Evolutionary conservation across 2,888 invertebrate genomes (phyloP).

Genomic region (Tholera decimalis): DNA sequence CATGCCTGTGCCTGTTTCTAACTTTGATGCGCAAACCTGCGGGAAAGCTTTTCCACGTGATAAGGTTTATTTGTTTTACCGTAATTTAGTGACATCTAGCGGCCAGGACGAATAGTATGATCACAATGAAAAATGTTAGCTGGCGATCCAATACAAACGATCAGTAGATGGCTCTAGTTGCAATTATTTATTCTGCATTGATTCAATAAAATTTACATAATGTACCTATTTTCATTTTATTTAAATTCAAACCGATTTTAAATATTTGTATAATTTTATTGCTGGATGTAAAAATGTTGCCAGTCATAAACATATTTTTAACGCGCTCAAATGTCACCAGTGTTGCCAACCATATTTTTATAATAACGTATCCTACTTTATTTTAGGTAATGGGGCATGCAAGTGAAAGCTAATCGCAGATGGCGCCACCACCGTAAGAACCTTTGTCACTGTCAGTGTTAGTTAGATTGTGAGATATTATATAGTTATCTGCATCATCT

Average conservation of each 20-base stretch:
- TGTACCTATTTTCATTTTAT: too few species aligned
- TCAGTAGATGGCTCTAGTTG: constrained; percentile 36
- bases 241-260: too few species aligned
- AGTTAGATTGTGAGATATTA: too few species aligned
- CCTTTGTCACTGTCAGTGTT: too few species aligned
- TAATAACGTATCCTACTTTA: too few species aligned
- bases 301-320: not conserved
- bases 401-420: too few species aligned
- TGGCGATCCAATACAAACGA: not conserved
- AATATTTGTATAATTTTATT: not conserved
- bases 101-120: constrained; percentile 46
- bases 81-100: constrained; percentile 72
- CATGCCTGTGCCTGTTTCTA: constrained; percentile 71
- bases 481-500: too few species aligned
- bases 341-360: too few species aligned
- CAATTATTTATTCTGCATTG: not conserved
- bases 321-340: constrained; percentile 41
- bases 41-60: constrained; percentile 82
- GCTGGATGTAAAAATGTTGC: not conserved
- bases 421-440: too few species aligned
- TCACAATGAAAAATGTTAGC: too few species aligned
- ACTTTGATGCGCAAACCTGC: constrained; percentile 84
- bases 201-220: not conserved
- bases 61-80: constrained; percentile 63
- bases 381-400: too few species aligned